A percentile compares a stretch with the other conserved stretches of the same genome.
Evolutionary conservation across 2,113 vertebrate species (phyloP).

Genomic region (Nesoenas mayeri): DNA sequence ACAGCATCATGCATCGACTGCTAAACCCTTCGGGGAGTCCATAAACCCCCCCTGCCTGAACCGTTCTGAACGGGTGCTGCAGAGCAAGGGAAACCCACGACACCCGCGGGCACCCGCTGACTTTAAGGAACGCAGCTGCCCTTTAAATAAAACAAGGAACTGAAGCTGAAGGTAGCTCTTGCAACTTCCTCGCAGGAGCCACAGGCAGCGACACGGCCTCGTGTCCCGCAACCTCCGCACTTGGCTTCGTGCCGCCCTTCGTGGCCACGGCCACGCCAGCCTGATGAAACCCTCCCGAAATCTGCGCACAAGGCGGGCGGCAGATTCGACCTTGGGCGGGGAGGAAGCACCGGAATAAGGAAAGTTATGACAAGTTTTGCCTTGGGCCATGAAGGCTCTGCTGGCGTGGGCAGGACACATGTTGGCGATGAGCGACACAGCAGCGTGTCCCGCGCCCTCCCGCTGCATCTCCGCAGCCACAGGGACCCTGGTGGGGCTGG

Average conservation of each 20-base stretch:
- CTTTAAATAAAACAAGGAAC: conserved; percentile 15
- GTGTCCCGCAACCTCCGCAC: background rate
- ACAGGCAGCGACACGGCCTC: background rate
- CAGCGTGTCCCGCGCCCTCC: background rate
- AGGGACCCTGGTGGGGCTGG: background rate
- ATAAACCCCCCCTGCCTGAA: background rate
- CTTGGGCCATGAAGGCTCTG: background rate
- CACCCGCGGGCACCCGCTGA: rapidly evolving
- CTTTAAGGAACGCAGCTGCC: background rate
- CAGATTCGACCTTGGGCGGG: background rate
- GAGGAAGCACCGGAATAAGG: background rate
- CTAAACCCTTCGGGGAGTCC: background rate
- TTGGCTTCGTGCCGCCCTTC: background rate
- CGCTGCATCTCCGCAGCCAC: background rate
- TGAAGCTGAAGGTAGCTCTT: background rate
- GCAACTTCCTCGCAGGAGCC: background rate
- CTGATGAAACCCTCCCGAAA: background rate
- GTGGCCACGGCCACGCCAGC: background rate
- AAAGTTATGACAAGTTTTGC: background rate
- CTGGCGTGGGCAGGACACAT: background rate
- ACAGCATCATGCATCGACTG: rapidly evolving
- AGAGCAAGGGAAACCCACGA: background rate
- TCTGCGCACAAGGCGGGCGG: too few species aligned
- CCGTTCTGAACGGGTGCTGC: background rate
- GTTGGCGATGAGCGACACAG: background rate